phyloP scores from a whole-genome alignment of 2,113 vertebrate species.

The Thunnus maccoyii region DNA sequence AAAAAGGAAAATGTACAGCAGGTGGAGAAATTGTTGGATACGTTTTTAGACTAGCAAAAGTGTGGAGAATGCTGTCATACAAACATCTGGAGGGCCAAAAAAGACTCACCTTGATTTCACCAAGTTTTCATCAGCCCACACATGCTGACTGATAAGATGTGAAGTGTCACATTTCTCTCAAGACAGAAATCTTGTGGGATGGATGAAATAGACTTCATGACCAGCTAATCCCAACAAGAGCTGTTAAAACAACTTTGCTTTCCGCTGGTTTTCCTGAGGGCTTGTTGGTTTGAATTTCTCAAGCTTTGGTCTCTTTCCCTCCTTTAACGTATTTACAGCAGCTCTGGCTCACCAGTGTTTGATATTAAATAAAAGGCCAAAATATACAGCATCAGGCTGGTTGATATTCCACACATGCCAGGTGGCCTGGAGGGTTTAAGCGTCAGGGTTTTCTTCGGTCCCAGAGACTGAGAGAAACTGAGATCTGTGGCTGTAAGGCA shows the following conservation, averaged over 20 bases:
- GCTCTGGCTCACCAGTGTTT: not conserved
- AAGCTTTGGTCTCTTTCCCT: not conserved
- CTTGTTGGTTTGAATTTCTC: slow-evolving; percentile 2
- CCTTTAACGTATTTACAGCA: not conserved
- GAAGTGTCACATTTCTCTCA: slow-evolving; percentile 21
- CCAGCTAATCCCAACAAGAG: slow-evolving; percentile 47
- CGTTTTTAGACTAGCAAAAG: slow-evolving; percentile 36
- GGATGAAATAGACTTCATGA: slow-evolving; percentile 43
- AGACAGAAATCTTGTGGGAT: slow-evolving; percentile 29
- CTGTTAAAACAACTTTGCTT: slow-evolving; percentile 3
- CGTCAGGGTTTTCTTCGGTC: slow-evolving; percentile 3
- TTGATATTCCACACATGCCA: slow-evolving; percentile 24
- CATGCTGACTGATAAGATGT: slow-evolving; percentile 34
- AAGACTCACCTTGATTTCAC: slow-evolving; percentile 25
- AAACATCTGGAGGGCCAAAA: slow-evolving; percentile 53
- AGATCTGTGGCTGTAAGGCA: slow-evolving; percentile 4
- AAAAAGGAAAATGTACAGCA: slow-evolving; percentile 12
- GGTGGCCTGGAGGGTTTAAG: not conserved
- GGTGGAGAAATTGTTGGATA: slow-evolving; percentile 31
- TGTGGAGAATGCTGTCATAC: slow-evolving; percentile 31
- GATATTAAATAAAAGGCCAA: slow-evolving; percentile 12
- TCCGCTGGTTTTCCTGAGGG: not conserved
- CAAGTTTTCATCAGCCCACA: slow-evolving; percentile 42
- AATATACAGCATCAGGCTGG: not conserved
- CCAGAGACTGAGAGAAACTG: not conserved